Evolutionary conservation across 2,797 vertebrate species (phyloP).

Genomic region (Pampus argenteus): DNA sequence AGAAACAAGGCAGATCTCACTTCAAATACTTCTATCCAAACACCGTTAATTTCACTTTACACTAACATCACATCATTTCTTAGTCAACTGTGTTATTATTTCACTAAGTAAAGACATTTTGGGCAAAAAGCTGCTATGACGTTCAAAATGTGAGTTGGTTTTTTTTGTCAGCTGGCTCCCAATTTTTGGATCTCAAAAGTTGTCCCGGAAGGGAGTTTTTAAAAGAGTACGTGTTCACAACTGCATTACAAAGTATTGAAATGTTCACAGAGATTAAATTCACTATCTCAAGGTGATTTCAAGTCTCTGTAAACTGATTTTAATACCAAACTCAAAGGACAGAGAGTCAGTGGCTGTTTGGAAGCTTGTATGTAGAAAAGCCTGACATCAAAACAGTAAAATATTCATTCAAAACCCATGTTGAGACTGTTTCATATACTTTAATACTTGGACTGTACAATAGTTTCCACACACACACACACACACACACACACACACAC

Average conservation of each 20-base stretch:
- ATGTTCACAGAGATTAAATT: neutral
- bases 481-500: too few species aligned
- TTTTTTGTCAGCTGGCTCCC: neutral
- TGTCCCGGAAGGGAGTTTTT: neutral
- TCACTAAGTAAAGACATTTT: neutral
- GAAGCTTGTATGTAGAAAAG: neutral
- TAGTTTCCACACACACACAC: too few species aligned
- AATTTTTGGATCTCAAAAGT: neutral
- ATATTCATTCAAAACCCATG: neutral
- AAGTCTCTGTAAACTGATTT: constrained; percentile 9
- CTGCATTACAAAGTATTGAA: neutral
- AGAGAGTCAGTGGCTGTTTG: neutral
- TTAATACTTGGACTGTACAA: too few species aligned
- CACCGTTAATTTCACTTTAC: neutral
- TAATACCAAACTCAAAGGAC: neutral
- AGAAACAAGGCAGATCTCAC: constrained; percentile 7
- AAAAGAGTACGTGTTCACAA: neutral
- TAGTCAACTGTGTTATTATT: neutral
- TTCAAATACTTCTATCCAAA: neutral
- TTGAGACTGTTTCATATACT: too few species aligned
- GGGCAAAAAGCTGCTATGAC: neutral
- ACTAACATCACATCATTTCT: neutral
- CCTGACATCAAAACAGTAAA: neutral
- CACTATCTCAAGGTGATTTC: neutral
- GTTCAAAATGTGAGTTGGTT: too few species aligned